phyloP scores from a whole-genome alignment of 2,113 vertebrate species.

The Thermophis baileyi region DNA sequence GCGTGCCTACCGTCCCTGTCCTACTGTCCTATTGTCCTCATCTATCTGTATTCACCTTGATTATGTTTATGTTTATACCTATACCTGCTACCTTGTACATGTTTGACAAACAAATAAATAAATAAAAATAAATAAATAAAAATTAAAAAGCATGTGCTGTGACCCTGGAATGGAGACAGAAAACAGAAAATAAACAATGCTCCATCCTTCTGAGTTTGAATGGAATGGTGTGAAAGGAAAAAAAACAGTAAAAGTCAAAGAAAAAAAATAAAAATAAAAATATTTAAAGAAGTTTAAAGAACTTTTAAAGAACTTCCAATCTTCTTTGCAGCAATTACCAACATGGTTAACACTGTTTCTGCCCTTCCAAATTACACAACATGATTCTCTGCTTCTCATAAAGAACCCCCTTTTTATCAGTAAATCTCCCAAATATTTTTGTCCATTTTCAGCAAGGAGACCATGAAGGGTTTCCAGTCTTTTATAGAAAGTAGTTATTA shows the following conservation, averaged over 20 bases:
- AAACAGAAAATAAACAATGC: neutral
- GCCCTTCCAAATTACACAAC: neutral
- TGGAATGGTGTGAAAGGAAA: neutral
- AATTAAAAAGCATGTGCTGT: neutral
- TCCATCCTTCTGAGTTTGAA: neutral
- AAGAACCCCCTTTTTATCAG: neutral
- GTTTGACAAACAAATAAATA: too few relatives aligned
- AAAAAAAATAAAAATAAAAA: neutral
- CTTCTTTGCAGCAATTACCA: neutral
- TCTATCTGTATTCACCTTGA: too few relatives aligned
- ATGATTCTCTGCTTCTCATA: neutral
- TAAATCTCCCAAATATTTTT: neutral
- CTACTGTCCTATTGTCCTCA: too few relatives aligned
- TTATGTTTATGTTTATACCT: too few relatives aligned
- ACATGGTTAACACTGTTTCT: neutral
- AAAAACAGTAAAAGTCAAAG: neutral
- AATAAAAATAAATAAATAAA: too few relatives aligned
- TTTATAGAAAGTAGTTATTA: neutral
- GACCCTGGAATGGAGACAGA: neutral
- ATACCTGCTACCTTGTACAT: too few relatives aligned
- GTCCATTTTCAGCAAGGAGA: neutral
- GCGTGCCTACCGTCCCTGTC: too few relatives aligned
- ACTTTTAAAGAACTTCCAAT: neutral
- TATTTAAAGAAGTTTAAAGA: neutral
- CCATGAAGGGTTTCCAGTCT: neutral